Base-by-base conservation (phyloP, 1,140 invertebrate genomes). In the Maniola jurtina region DNA sequence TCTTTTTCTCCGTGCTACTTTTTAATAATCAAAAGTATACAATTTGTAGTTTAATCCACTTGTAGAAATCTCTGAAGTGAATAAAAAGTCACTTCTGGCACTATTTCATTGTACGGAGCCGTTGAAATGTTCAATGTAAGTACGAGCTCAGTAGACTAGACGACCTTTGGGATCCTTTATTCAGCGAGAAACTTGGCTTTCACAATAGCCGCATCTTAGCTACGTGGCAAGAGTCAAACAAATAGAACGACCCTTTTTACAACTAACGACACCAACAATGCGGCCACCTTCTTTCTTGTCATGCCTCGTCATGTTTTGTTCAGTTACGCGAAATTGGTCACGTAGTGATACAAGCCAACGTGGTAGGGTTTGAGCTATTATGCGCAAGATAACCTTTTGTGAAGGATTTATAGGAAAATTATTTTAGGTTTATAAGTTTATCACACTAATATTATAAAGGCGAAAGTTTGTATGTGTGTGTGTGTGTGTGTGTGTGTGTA, bases 101-200 rank as follows among this genome's bases (percentile, higher is more conserved):
- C 65, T 80, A 77, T 77, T 77, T 74, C 78, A 76, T 79, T 73
- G 70, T 73, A 76, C 68, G 73, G 76, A 77, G 70, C 67, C 70
- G 71, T 76, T 70, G 54, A 68, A 60, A 63, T 56, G 66, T 70
- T 80, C 73, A 77, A 82, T 80, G 76, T 54, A 80, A 64, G 77
- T 73, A 83, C 70, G 75, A 64, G 78, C 73, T 81, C 70, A 77
- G 72, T 70, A 70, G 70, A 73, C 66, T n/a, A 66, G 59, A 47
- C 75, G 75, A 80, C 85, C 85, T 86, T 86, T 80, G 67, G 71
- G 73, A 57, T 73, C 77, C 72, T 78, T 75, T 75, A 80, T 80
- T 77, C 75, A 72, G 47, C 70, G 65, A 75, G 79, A 76, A 77
- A 78, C 70, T 74, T 78, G 75, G 68, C 80, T 76, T 71, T 75